phyloP scores from a whole-genome alignment of 1,140 invertebrate genomes.

The Neotoxoptera formosana region DNA sequence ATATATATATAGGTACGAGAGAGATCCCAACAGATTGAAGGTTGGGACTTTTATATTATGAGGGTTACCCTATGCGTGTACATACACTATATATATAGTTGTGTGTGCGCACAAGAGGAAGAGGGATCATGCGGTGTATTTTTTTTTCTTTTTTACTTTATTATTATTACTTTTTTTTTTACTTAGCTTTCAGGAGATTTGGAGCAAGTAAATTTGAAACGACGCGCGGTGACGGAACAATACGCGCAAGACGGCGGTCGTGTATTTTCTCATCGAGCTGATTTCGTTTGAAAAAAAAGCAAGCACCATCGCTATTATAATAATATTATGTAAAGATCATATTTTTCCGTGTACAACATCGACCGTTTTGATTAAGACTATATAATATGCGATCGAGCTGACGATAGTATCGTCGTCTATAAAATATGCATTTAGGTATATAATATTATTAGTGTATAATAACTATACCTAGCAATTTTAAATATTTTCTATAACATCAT shows the following conservation, averaged over 20 bases:
- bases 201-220: constrained; percentile 26
- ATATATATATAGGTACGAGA: not conserved
- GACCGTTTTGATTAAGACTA: not conserved
- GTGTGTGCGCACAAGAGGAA: constrained; percentile 12
- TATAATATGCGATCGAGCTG: not conserved
- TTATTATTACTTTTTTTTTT: constrained; percentile 37
- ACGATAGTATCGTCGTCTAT: not conserved
- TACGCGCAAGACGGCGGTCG: not conserved
- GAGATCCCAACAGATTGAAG: constrained; percentile 32
- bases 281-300: not conserved
- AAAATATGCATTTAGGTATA: not conserved
- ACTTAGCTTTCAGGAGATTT: not conserved
- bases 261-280: not conserved
- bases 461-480: not conserved
- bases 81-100: not conserved
- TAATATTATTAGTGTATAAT: not conserved
- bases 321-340: not conserved
- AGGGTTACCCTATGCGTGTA: not conserved
- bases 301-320: not conserved
- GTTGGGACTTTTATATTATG: constrained; percentile 17
- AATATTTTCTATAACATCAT: too few species aligned
- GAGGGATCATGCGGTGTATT: not conserved
- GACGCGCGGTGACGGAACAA: not conserved
- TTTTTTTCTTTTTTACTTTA: not conserved
- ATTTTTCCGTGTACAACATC: not conserved